Evolutionary conservation across 2,888 invertebrate species (phyloP), one percentile per base, ranked within the genome.

Genomic region (Itoplectis maculator): DNA sequence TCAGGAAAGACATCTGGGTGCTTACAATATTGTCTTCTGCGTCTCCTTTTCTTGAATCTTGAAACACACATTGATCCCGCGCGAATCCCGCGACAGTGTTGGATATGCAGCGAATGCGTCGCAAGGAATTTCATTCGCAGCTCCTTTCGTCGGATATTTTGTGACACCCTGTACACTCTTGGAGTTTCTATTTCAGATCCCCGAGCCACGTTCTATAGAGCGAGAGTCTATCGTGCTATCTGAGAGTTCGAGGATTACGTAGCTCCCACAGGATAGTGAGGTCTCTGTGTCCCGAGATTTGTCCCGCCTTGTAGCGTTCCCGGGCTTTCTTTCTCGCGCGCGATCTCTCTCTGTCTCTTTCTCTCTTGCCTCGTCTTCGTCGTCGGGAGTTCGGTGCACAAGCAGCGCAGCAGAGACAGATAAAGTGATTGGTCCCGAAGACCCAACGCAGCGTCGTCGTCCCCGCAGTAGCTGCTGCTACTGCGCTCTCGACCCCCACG

Each of bases 391-490:
- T 59, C 61, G 18, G 29, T 29, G 74, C 35, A 29, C 75, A 54
- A 5, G 51, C 69, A 56, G 47, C 47, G 23, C 65, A 37, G 65
- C 61, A 79, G 79, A 56, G 86, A 83, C 83, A 79, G 84, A 85
- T 87, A 85, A 84, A 86, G 86, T 85, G 87, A 88, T 88, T 87
- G 85, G 84, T 85, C 82, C 61, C 37, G 49, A 81, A 81, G 73
- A 82, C 79, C 80, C 72, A 65, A 65, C 18, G 42, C 45, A 65
- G 11, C 23, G 81, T 82, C 72, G 82, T 37, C n/a, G n/a, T n/a
- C n/a, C 78, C 83, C 72, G 47, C 20, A 18, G 82, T 8, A n/a
- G 63, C 42, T 42, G 63, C 63, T 77, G 63, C 42, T 42, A 42
- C 63, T 77, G 49, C 42, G 47, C 63, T 76, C 51, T 49, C 29